A percentile compares a stretch with the other conserved stretches of the same genome.
Evolutionary conservation across 2,113 vertebrate genomes (phyloP).

Genomic region (Carassius gibelio): DNA sequence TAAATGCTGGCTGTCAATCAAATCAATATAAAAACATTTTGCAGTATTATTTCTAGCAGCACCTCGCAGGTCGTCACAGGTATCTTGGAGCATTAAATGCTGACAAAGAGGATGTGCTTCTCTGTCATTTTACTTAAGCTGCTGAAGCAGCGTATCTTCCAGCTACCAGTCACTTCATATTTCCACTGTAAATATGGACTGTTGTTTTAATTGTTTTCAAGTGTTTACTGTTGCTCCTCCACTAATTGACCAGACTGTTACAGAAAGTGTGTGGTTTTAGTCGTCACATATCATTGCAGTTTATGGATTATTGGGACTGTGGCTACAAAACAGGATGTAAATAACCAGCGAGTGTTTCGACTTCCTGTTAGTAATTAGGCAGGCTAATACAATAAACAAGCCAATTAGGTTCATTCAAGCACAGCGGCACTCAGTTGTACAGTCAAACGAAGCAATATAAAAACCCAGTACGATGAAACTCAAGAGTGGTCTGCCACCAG

Average conservation of each 20-base stretch:
- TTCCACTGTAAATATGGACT: background rate
- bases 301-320: constrained; percentile 6
- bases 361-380: background rate
- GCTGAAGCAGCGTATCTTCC: constrained; percentile 3
- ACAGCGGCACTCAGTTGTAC: background rate
- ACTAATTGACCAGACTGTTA: background rate
- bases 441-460: background rate
- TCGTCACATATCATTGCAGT: background rate
- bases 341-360: background rate
- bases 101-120: background rate
- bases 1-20: background rate
- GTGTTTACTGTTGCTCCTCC: background rate
- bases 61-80: background rate
- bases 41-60: background rate
- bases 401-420: constrained; percentile 4
- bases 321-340: background rate
- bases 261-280: background rate
- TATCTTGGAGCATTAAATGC: background rate
- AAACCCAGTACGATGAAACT: background rate
- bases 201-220: background rate
- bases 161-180: background rate
- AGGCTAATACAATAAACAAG: background rate
- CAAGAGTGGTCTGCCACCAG: background rate
- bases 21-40: background rate
- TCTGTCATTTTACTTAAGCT: background rate